Conservation (phyloP, 2,888 invertebrate species). For the Malthinus flaveolus region DNA sequence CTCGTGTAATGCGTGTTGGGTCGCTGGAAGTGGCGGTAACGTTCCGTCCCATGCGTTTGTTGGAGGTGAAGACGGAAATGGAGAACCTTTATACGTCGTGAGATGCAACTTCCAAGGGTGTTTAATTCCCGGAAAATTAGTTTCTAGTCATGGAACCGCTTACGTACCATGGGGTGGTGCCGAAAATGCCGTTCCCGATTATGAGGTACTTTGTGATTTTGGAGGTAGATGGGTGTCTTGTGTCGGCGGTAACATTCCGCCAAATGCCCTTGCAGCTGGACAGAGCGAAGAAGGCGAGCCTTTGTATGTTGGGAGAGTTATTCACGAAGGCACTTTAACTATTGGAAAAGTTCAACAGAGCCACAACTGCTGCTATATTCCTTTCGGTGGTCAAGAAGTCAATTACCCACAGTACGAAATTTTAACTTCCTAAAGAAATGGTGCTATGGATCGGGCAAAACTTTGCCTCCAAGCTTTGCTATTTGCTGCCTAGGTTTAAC, state of each 20-base stretch:
- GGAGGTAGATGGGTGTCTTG: conserved; percentile 49
- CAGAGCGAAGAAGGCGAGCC: conserved; percentile 78
- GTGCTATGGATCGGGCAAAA: neutral
- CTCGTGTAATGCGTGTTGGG: conserved; percentile 63
- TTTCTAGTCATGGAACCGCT: conserved; percentile 64
- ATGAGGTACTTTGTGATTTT: conserved; percentile 62
- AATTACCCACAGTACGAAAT: conserved; percentile 82
- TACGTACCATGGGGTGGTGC: conserved; percentile 79
- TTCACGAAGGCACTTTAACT: conserved; percentile 76
- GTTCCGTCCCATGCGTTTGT: conserved; percentile 77
- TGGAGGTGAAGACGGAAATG: conserved; percentile 65
- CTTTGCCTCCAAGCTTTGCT: conserved; percentile 5
- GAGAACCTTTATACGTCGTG: conserved; percentile 68
- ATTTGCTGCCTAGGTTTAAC: conserved; percentile 4
- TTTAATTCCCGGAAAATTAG: conserved; percentile 78
- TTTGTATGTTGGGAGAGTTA: conserved; percentile 75
- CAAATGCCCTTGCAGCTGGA: conserved; percentile 71
- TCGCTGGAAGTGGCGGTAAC: conserved; percentile 66
- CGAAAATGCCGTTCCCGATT: conserved; percentile 68
- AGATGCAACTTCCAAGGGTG: conserved; percentile 72
- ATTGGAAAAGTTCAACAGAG: conserved; percentile 84
- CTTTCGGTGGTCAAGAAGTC: conserved; percentile 79
- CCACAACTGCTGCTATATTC: conserved; percentile 81
- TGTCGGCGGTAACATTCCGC: conserved; percentile 65
- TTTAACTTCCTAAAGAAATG: conserved; percentile 57